phyloP scores from a whole-genome alignment of 2,113 vertebrate species.

The Polyodon spathula region DNA sequence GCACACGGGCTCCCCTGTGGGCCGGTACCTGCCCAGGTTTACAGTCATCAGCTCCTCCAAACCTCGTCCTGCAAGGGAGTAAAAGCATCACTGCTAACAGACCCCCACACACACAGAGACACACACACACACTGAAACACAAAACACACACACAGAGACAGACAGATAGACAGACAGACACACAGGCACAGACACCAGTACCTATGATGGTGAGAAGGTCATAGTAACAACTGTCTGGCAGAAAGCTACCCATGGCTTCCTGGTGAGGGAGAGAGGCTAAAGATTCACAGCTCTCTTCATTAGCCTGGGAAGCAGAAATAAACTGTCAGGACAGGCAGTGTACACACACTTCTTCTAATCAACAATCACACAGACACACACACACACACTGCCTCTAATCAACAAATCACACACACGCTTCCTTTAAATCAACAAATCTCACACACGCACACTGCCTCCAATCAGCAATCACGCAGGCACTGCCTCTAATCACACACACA shows the following conservation, averaged over 20 bases:
- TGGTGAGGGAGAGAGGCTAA: constrained; percentile 70
- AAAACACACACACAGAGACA: neutral
- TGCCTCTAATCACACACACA: too few species aligned
- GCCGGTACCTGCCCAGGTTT: constrained; percentile 80
- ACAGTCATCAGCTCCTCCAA: constrained; percentile 91
- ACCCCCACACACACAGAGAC: too few species aligned
- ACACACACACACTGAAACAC: too few species aligned
- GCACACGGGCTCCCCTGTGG: constrained; percentile 77
- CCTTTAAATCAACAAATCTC: too few species aligned
- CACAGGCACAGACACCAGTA: constrained; percentile 28
- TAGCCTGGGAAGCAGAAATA: constrained; percentile 52
- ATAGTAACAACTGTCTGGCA: constrained; percentile 78
- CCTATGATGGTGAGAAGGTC: constrained; percentile 81
- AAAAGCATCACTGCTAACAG: neutral
- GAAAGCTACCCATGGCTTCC: constrained; percentile 82
- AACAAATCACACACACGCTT: too few species aligned
- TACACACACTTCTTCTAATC: neutral
- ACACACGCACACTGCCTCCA: too few species aligned
- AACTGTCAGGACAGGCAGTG: constrained; percentile 2
- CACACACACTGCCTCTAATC: neutral
- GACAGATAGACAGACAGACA: neutral
- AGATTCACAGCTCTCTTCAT: constrained; percentile 89
- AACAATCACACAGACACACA: neutral
- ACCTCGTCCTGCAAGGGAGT: constrained; percentile 64
- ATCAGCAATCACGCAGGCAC: too few species aligned